Evolutionary conservation across 2,888 invertebrate species (phyloP), one percentile per base, ranked within the genome.

Genomic region (Pollenia labialis): DNA sequence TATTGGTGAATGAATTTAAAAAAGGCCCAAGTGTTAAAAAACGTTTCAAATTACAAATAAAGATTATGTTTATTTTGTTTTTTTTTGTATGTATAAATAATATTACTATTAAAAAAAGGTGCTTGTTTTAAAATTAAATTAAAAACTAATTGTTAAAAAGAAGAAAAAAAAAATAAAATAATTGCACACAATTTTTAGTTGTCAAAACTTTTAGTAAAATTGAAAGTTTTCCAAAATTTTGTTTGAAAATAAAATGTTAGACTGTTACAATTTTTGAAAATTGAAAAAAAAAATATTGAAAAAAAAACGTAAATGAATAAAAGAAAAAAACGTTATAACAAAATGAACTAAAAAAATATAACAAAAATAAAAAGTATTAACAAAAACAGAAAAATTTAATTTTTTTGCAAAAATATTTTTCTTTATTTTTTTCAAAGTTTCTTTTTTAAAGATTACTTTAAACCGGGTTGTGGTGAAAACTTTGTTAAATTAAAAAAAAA

Each of bases 371-470:
- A 74, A 85, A 81, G 14, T 56, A 71, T 74, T 74, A 85, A 79
- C 81, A 85, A 77, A 23, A 83, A 80, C 50, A 72, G 87, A 87
- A 88, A 88, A 89, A 90, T 94, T 94, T 93, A 14, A 56, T 77
- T 77, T 83, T 83, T 77, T 32, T 32, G 6, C 32, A 32, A 69
- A 48, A 76, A 82, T 66, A 32, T 62, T 58, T 80, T 75, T 71
- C 71, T 72, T 81, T 71, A 50, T 76, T 71, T 74, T 81, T 68
- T 80, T 74, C 12, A 60, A 81, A 86, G 80, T 81, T 81, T 75
- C 85, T 85, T 85, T 79, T 80, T 75, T 68, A 85, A 87, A 85
- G 84, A 87, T 74, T 71, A 82, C 79, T 87, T 85, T 69, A 40
- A 58, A 64, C 71, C 81, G 76, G 81, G 48, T 81, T 68, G 71